Evolutionary conservation across 2,113 vertebrate genomes (phyloP), one percentile per base, ranked within the genome.

Genomic region (Balaeniceps rex): DNA sequence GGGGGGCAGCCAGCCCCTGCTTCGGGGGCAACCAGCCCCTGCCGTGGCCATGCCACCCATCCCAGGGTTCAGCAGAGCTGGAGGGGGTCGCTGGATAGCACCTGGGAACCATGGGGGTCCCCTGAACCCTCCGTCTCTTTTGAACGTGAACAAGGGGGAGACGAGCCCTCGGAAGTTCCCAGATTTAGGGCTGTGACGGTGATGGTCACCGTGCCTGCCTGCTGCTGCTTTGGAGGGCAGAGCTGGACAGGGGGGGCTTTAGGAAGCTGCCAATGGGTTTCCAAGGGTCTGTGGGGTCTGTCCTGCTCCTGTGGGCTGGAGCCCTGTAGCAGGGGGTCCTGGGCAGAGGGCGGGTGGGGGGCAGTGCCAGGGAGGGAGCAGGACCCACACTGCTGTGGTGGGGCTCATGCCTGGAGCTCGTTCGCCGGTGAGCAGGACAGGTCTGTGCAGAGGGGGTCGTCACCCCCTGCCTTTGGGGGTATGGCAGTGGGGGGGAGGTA

Each of bases 11-110:
- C 49, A 12, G 22, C 38, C 47, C 29, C 75, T 63, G 24, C 40
- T 46, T 46, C 17, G 22, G 26, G 46, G 8, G 23, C 52, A 21
- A 10, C 46, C 49, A 12, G 22, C 38, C 47, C 29, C 75, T 63
- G 24, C 40, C 2, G 2, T 1, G 11, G 60, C n/a, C 9, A 1
- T 4, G 5, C 49, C 9, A 1, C 26, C 65, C 6, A 0, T 42
- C 31, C 51, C 1, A 0, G 51, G 26, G 29, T 9, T 16, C 40
- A 14, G 60, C 28, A 25, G 51, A 38, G 83, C 71, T 49, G 52
- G 24, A 31, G 38, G 33, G 25, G 36, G 21, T 36, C 8, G 1
- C 17, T 76, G 70, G 46, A 22, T 1, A 7, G 31, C 2, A 5
- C 22, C 17, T 6, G 33, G 11, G 36, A 74, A 11, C 51, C 16